Percentiles rank a stretch among this genome's conserved stretches.
These are phyloP conservation scores for Atrichornis clamosus DNA, from an alignment of 2,113 vertebrate species.

Conservation along the genomic window DNA sequence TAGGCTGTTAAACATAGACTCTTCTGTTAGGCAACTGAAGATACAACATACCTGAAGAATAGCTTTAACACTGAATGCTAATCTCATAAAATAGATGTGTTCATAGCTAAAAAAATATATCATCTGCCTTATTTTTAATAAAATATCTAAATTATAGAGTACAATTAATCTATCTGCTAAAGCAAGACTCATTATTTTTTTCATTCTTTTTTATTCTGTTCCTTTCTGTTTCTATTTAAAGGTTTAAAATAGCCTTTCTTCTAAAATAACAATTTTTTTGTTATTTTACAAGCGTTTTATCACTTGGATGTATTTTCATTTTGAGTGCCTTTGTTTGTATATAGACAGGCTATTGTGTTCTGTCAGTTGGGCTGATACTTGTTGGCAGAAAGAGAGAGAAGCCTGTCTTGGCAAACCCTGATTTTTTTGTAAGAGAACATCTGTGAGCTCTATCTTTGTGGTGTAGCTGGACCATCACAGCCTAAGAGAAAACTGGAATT, in stretches of 20 bases:
- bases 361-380: neutral
- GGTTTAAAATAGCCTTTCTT: neutral
- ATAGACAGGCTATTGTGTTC: slow-evolving; percentile 15
- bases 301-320: neutral
- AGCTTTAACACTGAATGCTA: neutral
- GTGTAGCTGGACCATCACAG: neutral
- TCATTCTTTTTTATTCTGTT: neutral
- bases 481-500: neutral
- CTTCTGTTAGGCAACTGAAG: neutral
- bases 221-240: neutral
- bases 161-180: neutral
- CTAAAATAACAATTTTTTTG: neutral
- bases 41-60: neutral
- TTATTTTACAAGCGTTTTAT: neutral
- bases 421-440: slow-evolving; percentile 16
- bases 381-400: slow-evolving; percentile 13
- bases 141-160: neutral
- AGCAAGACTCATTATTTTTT: neutral
- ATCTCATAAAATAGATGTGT: neutral
- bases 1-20: neutral
- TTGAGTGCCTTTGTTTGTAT: neutral
- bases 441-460: neutral
- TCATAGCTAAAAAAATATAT: neutral
- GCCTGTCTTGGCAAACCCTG: neutral
- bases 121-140: neutral